phyloP scores from a whole-genome alignment of 23 tunicate genomes.

The Ascidia mentula region DNA sequence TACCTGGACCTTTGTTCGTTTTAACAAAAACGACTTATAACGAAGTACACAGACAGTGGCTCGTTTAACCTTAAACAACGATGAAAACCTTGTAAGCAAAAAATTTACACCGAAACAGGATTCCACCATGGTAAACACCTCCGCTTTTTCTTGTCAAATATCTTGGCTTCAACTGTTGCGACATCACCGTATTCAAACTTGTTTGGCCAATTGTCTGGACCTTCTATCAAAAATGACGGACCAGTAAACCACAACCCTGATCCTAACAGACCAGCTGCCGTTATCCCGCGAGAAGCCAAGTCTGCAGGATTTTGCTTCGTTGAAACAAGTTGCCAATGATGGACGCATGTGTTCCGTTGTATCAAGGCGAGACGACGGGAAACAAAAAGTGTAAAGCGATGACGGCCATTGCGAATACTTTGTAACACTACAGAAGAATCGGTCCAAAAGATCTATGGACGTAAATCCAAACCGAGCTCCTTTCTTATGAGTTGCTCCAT shows the following conservation, averaged over 20 bases:
- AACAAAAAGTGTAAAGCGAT: neutral
- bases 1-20: neutral
- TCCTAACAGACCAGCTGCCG: neutral
- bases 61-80: neutral
- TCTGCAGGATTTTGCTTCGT: constrained; percentile 13
- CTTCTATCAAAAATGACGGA: neutral
- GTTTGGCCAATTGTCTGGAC: neutral
- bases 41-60: neutral
- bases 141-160: neutral
- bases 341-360: neutral
- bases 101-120: neutral
- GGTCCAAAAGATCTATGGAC: neutral
- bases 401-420: neutral
- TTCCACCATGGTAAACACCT: neutral
- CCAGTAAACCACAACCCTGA: neutral
- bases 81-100: neutral
- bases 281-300: neutral
- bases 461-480: neutral
- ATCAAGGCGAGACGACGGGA: neutral
- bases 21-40: neutral
- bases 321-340: neutral
- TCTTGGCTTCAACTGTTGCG: neutral
- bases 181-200: neutral
- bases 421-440: constrained; percentile 19
- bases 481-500: neutral